Evolutionary conservation across 2,888 invertebrate genomes (phyloP).

Genomic region (Zaprionus lineosus): DNA sequence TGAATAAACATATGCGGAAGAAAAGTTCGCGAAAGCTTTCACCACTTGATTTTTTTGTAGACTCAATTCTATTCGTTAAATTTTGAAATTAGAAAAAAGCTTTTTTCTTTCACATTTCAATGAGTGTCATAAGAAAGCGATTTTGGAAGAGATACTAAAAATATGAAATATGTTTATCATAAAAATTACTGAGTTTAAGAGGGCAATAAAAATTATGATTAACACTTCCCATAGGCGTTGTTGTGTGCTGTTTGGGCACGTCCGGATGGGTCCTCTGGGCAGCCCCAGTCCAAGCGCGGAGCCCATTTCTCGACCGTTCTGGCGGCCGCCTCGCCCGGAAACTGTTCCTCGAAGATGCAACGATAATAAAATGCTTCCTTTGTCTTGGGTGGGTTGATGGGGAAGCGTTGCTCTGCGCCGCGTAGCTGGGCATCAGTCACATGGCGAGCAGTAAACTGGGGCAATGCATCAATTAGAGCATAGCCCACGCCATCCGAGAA

Average conservation of each 20-base stretch:
- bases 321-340: slow-evolving; percentile 70
- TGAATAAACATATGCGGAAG: no score
- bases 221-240: slow-evolving; percentile 36
- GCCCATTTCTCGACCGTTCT: slow-evolving; percentile 78
- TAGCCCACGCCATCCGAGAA: slow-evolving; percentile 84
- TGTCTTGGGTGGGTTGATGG: slow-evolving; percentile 88
- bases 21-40: no score
- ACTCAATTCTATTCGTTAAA: no score
- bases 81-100: no score
- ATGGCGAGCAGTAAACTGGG: slow-evolving; percentile 84
- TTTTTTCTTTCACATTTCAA: no score
- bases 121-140: no score
- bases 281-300: slow-evolving; percentile 80
- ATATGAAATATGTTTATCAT: no score
- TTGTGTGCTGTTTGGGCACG: slow-evolving; percentile 73
- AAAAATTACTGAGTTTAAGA: no score
- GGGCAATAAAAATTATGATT: neutral
- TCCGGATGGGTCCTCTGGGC: slow-evolving; percentile 79
- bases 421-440: slow-evolving; percentile 85
- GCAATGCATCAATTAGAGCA: slow-evolving; percentile 76
- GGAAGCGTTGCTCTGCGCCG: slow-evolving; percentile 84
- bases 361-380: slow-evolving; percentile 89
- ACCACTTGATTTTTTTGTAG: no score
- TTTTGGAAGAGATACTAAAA: no score
- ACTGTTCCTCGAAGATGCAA: slow-evolving; percentile 74